These are phyloP conservation scores for Hemaris fuciformis DNA, from an alignment of 2,888 invertebrate species.

Conservation along the genomic window DNA sequence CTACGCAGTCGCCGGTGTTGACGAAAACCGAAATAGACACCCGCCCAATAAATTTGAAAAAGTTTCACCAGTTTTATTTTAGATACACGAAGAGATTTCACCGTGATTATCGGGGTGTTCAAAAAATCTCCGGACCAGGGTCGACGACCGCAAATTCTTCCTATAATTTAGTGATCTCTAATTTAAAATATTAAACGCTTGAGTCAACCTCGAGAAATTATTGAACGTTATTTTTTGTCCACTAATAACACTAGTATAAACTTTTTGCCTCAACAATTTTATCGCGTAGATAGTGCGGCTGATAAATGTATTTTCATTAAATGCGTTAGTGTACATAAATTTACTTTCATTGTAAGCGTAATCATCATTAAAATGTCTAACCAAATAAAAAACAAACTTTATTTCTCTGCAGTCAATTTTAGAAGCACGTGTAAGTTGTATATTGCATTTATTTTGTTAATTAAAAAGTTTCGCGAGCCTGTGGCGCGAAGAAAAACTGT, in stretches of 20 bases:
- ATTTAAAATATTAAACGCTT: slow-evolving; percentile 48
- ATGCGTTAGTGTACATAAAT: slow-evolving; percentile 27
- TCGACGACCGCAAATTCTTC: slow-evolving; percentile 64
- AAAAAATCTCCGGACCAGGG: slow-evolving; percentile 43
- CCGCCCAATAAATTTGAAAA: slow-evolving; percentile 71
- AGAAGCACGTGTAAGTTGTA: slow-evolving; percentile 12
- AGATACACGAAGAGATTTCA: slow-evolving; percentile 57
- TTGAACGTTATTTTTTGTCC: slow-evolving; percentile 28
- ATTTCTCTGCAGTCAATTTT: slow-evolving; percentile 7
- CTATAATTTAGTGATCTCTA: slow-evolving; percentile 53
- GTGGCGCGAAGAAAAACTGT: neutral
- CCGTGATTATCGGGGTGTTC: slow-evolving; percentile 63
- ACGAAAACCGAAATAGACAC: slow-evolving; percentile 73
- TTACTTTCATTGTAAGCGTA: slow-evolving; percentile 33
- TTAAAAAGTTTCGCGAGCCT: slow-evolving; percentile 9
- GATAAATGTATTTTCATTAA: slow-evolving; percentile 34
- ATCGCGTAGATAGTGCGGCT: slow-evolving; percentile 28
- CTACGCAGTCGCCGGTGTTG: slow-evolving; percentile 45
- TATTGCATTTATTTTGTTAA: slow-evolving; percentile 11
- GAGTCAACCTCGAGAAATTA: slow-evolving; percentile 36
- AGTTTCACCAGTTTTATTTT: slow-evolving; percentile 61
- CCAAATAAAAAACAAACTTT: slow-evolving; percentile 21
- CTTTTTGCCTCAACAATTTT: slow-evolving; percentile 35
- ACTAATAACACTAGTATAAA: slow-evolving; percentile 25
- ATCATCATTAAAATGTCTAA: slow-evolving; percentile 33